phyloP scores from a whole-genome alignment of 2,113 vertebrate genomes.

The Salvelinus fontinalis region DNA sequence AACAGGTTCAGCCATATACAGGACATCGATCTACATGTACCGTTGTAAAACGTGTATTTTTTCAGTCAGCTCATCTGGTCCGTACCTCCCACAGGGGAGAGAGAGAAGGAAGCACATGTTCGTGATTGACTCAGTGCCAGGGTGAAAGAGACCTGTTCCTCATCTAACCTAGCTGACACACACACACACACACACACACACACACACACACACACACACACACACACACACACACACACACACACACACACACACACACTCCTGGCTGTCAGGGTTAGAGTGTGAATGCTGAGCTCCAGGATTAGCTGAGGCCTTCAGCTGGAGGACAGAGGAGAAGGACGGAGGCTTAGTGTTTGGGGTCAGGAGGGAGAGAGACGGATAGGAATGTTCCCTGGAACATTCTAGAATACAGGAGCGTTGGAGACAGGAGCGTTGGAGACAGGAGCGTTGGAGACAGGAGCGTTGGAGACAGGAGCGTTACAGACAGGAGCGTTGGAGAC shows the following conservation, averaged over 20 bases:
- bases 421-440: too few species aligned
- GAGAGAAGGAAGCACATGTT: conserved; percentile 54
- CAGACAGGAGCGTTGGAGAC: too few species aligned
- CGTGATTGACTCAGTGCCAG: conserved; percentile 57
- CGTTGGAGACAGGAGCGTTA: too few species aligned
- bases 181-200: too few species aligned
- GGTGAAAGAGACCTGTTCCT: conserved; percentile 38
- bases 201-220: too few species aligned
- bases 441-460: too few species aligned
- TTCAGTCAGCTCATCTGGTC: conserved; percentile 39
- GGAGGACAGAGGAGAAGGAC: conserved; percentile 62
- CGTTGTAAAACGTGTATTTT: conserved; percentile 38
- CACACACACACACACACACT: too few species aligned
- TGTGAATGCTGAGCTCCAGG: conserved; percentile 43
- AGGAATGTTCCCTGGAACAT: not conserved
- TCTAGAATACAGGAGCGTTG: too few species aligned
- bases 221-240: too few species aligned
- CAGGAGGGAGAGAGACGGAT: conserved; percentile 22
- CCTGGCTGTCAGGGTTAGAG: not conserved
- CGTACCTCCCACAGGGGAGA: conserved; percentile 46
- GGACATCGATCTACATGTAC: conserved; percentile 47
- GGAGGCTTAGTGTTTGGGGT: conserved; percentile 36
- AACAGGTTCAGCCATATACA: conserved; percentile 52
- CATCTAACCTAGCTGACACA: not conserved
- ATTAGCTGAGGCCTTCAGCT: conserved; percentile 48